Percentiles rank a stretch among this genome's conserved stretches.
These are phyloP conservation scores for Novumbra hubbsi DNA, from an alignment of 2,797 vertebrate genomes.

Conservation along the genomic window DNA sequence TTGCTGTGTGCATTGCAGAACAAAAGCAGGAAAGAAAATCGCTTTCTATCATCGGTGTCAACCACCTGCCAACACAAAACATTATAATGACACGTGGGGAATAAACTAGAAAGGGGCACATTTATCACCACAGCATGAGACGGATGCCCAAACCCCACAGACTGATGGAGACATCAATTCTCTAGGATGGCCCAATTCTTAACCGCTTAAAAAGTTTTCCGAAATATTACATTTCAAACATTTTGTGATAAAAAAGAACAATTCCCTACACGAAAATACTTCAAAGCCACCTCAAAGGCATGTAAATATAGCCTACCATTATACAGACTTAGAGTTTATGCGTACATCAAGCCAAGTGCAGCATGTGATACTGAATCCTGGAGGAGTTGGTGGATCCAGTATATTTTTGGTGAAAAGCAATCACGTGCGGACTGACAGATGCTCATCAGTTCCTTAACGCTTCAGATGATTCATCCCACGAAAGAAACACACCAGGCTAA, in stretches of 20 bases:
- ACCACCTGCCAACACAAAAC: conserved; percentile 45
- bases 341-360: conserved; percentile 32
- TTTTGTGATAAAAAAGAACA: conserved; percentile 34
- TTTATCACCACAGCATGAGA: conserved; percentile 48
- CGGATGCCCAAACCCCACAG: conserved; percentile 49
- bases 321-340: conserved; percentile 16
- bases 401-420: conserved; percentile 19
- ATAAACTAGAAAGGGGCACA: conserved; percentile 50
- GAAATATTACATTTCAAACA: conserved; percentile 47
- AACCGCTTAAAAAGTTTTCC: conserved; percentile 39
- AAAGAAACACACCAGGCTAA: conserved; percentile 38
- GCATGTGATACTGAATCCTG: conserved; percentile 20
- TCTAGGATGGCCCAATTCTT: conserved; percentile 46
- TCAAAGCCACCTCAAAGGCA: conserved; percentile 30
- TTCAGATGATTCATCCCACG: conserved; percentile 48
- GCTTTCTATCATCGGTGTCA: conserved; percentile 42
- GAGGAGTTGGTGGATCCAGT: conserved; percentile 14
- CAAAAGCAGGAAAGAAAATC: conserved; percentile 8
- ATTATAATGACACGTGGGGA: conserved; percentile 40
- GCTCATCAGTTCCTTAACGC: conserved; percentile 43
- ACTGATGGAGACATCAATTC: conserved; percentile 43
- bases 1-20: conserved; percentile 8
- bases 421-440: conserved; percentile 53
- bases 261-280: conserved; percentile 18
- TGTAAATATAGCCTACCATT: conserved; percentile 34